Conservation (phyloP, 2,113 vertebrate genomes). For the Corythaixoides concolor region DNA sequence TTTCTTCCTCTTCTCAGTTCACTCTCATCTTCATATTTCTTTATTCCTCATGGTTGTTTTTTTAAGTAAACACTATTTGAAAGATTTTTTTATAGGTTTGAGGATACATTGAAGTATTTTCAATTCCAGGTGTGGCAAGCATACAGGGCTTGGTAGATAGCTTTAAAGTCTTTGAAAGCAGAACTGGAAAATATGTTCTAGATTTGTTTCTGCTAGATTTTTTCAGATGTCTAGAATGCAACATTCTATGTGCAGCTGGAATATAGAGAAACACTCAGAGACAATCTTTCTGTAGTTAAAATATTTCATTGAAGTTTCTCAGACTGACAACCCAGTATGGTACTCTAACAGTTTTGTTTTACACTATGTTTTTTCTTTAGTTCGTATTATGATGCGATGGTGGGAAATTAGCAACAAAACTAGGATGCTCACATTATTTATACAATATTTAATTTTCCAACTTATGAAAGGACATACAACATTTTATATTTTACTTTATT, state of each 20-base stretch:
- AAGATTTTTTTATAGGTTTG: not conserved
- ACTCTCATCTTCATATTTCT: not conserved
- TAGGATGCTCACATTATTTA: not conserved
- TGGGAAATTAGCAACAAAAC: slow-evolving; percentile 1
- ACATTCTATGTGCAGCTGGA: not conserved
- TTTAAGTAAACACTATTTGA: not conserved
- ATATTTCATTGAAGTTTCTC: not conserved
- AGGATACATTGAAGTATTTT: not conserved
- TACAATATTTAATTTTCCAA: not conserved
- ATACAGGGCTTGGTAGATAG: not conserved
- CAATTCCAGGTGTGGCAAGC: not conserved
- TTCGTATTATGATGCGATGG: not conserved
- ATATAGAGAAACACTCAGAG: not conserved
- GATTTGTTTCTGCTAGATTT: slow-evolving; percentile 23
- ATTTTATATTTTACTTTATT: not conserved
- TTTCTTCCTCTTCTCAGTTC: not conserved
- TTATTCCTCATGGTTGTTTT: not conserved
- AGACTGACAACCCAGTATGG: not conserved
- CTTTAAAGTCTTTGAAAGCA: slow-evolving; percentile 34
- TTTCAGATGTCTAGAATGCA: slow-evolving; percentile 6
- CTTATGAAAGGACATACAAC: not conserved
- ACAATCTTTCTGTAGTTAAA: not conserved
- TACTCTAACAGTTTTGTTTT: slow-evolving; percentile 32
- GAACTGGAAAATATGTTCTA: slow-evolving; percentile 28
- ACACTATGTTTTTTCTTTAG: not conserved